Evolutionary conservation across 2,797 vertebrate genomes (phyloP), one percentile per base, ranked within the genome.

Genomic region (Enteromius mattozi): DNA sequence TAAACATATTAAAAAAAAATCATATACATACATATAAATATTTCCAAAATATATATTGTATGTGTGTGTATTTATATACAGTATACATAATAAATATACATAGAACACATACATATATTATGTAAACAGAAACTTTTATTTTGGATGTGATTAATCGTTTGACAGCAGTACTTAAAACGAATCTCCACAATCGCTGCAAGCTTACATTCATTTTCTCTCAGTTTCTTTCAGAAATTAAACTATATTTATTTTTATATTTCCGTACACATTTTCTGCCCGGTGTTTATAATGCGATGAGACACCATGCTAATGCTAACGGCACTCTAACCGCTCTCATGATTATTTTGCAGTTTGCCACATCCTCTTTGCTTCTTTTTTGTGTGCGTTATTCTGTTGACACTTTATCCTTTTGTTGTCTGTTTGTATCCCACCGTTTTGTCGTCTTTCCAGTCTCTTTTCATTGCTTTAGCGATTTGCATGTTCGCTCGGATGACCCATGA

Each of bases 381-480:
- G 30, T 80, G 85, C 82, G 70, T 63, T 78, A 24, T 81, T 86
- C 84, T 89, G 89, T 87, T 81, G 42, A 88, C 83, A 21, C 82
- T 91, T 87, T 91, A 81, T 90, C 75, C 75, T 75, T 89, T 88
- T 89, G 71, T 90, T 91, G 88, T 94, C 90, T 93, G 87, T 93
- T 91, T 92, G 90, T 93, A 90, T 88, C 91, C 90, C 93, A 90
- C 89, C 92, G 89, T 91, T 93, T 94, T 93, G 90, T 93, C 94
- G 92, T 94, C 91, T 95, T 95, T 96, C 93, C 95, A 97, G 96
- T 96, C 95, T 94, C 92, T 96, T 97, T 95, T 95, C 94, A 93
- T 95, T 95, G 92, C 93, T 93, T 92, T 95, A 92, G 93, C 86
- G 91, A 93, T 91, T 93, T 93, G 94, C 94, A 90, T 94, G 94